phyloP scores from a whole-genome alignment of 2,888 invertebrate species.

The Orchestes rusci region DNA sequence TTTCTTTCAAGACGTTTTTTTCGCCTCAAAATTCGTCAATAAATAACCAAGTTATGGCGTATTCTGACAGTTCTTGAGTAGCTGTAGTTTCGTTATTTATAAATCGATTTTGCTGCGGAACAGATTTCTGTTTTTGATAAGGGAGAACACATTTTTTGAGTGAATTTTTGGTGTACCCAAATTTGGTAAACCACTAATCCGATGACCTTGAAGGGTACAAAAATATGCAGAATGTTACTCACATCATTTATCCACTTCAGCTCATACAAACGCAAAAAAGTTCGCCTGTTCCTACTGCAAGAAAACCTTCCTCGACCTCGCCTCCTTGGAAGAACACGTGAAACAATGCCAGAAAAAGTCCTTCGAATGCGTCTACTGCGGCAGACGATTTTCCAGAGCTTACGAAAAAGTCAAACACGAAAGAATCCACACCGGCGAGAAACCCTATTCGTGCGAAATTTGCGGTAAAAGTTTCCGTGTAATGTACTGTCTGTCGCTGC shows the following conservation, averaged over 20 bases:
- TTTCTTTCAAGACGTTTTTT: no score
- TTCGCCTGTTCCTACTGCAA: conserved; percentile 42
- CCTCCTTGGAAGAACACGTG: conserved; percentile 38
- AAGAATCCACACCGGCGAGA: conserved; percentile 74
- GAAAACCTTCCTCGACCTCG: conserved; percentile 37
- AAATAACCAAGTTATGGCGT: no score
- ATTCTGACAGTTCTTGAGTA: no score
- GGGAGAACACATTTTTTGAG: no score
- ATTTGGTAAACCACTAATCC: no score
- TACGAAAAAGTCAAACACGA: conserved; percentile 71
- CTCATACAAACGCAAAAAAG: conserved; percentile 53
- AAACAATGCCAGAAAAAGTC: conserved; percentile 43
- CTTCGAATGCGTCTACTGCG: conserved; percentile 67
- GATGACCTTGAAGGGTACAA: no score
- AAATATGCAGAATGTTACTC: no score
- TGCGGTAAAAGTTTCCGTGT: conserved; percentile 77
- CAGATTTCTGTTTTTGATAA: no score
- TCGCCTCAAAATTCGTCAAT: no score
- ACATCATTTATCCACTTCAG: conserved; percentile 32
- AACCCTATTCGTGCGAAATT: conserved; percentile 67
- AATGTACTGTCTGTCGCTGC: conserved; percentile 70
- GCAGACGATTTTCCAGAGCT: conserved; percentile 62
- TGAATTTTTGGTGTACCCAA: no score
- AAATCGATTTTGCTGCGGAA: no score
- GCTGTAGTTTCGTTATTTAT: no score